These are phyloP conservation scores for Hystrix cristata DNA, from an alignment of 2,113 vertebrate species.

Conservation along the genomic window DNA sequence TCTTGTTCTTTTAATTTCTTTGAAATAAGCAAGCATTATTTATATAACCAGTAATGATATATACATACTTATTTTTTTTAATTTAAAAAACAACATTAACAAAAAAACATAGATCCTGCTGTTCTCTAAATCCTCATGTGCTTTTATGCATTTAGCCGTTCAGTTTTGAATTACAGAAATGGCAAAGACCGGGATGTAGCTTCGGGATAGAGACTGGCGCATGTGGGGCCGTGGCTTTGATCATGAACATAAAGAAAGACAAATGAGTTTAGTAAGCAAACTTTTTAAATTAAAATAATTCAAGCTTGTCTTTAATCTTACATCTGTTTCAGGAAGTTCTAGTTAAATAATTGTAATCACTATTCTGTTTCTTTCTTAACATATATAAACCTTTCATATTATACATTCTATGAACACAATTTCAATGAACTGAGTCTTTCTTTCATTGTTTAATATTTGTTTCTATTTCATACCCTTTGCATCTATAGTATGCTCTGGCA, in stretches of 20 bases:
- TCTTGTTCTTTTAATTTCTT: not conserved
- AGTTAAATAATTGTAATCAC: not conserved
- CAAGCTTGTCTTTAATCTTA: not conserved
- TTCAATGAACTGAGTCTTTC: not conserved
- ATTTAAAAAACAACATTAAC: not conserved
- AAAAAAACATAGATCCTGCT: not conserved
- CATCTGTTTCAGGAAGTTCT: not conserved
- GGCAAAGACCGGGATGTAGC: no score
- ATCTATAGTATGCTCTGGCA: not conserved
- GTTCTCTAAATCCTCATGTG: not conserved
- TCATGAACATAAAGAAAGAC: not conserved
- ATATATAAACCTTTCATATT: not conserved
- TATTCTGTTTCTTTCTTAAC: not conserved
- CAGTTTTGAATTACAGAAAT: not conserved
- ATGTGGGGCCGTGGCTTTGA: not conserved
- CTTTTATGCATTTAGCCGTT: not conserved
- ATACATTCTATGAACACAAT: not conserved
- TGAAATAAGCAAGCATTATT: not conserved
- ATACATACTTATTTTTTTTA: not conserved
- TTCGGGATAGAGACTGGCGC: not conserved
- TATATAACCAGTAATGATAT: not conserved
- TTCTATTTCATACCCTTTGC: constrained; percentile 9
- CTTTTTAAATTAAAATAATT: not conserved
- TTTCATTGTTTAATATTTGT: constrained; percentile 12
- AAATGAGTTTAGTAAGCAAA: not conserved